Percentiles rank a stretch among this genome's conserved stretches.
These are phyloP conservation scores for Fregetta grallaria DNA, from an alignment of 2,113 vertebrate genomes.

Conservation along the genomic window DNA sequence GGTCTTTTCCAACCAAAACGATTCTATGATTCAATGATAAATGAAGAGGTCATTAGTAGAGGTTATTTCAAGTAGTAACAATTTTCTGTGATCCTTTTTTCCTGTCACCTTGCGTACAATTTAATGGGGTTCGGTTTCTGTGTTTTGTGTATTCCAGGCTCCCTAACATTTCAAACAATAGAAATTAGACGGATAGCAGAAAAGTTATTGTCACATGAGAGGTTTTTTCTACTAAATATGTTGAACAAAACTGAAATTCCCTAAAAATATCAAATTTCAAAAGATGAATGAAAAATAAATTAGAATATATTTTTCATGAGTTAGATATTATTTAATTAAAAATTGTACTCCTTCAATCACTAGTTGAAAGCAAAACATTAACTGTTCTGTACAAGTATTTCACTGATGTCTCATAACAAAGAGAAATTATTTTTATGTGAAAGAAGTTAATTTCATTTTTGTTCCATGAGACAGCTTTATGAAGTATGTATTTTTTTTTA, in stretches of 20 bases:
- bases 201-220: neutral
- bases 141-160: neutral
- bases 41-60: neutral
- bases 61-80: neutral
- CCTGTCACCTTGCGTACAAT: neutral
- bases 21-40: neutral
- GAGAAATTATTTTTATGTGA: neutral
- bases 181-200: neutral
- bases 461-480: neutral
- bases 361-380: neutral
- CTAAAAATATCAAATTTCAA: neutral
- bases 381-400: neutral
- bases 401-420: neutral
- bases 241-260: neutral
- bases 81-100: neutral
- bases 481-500: neutral
- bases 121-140: neutral
- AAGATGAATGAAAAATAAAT: neutral
- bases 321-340: neutral
- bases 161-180: neutral
- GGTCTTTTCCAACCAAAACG: neutral
- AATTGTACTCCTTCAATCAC: neutral
- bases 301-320: neutral
- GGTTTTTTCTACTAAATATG: neutral
- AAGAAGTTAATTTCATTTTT: neutral